Evolutionary conservation across 2,888 invertebrate genomes (phyloP).

Genomic region (Acleris holmiana): DNA sequence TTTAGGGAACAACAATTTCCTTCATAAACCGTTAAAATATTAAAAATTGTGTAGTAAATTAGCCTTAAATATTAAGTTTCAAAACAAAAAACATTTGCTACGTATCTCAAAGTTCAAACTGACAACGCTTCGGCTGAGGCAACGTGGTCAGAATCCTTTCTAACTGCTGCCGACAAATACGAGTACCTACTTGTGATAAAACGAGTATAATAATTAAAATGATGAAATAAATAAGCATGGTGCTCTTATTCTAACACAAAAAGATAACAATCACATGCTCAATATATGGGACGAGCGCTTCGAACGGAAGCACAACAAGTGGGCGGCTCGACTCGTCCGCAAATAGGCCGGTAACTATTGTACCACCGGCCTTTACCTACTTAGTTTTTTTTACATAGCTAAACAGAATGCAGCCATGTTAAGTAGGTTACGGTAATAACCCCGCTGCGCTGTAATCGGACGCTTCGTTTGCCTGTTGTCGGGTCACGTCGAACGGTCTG

Average conservation of each 20-base stretch:
- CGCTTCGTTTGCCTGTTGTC: not conserved
- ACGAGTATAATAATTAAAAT: not conserved
- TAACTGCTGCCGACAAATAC: too few species aligned
- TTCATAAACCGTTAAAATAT: too few species aligned
- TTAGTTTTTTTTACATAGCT: constrained; percentile 38
- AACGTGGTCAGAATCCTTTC: too few species aligned
- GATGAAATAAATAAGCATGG: constrained; percentile 8
- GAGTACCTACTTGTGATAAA: too few species aligned
- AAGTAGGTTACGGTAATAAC: constrained; percentile 27
- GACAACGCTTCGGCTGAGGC: too few species aligned
- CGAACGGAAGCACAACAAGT: constrained; percentile 76
- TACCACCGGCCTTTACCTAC: constrained; percentile 51
- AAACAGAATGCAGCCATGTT: constrained; percentile 6
- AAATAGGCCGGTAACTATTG: constrained; percentile 76
- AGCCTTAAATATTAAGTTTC: too few species aligned
- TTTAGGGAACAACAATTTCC: too few species aligned
- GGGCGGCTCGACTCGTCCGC: constrained; percentile 66
- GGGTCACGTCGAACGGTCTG: too few species aligned
- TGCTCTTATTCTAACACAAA: constrained; percentile 30
- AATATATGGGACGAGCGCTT: constrained; percentile 37
- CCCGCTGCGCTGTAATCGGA: not conserved
- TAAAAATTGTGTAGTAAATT: too few species aligned
- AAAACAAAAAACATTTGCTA: too few species aligned
- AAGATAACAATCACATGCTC: constrained; percentile 49
- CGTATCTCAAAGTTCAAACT: too few species aligned